A percentile compares a stretch with the other conserved stretches of the same genome.
These are phyloP conservation scores for Glandiceps talaboti DNA, from an alignment of 53 echinoderm and acorn worm genomes.

Conservation along the genomic window DNA sequence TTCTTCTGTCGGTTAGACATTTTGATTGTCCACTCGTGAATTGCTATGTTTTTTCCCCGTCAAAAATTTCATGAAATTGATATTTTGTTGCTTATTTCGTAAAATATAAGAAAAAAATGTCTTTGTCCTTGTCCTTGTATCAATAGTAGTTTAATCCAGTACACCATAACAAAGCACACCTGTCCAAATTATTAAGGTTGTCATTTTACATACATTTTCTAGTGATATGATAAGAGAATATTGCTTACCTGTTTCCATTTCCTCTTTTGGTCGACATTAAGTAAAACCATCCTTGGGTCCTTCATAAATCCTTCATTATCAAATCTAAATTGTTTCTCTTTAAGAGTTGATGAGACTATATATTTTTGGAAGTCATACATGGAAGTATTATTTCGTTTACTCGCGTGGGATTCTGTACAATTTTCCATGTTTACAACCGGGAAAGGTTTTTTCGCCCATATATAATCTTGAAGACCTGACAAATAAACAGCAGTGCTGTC, in stretches of 20 bases:
- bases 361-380: background rate
- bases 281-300: background rate
- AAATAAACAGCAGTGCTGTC: background rate
- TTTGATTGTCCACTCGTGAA: too few species aligned
- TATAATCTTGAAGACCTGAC: background rate
- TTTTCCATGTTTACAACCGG: background rate
- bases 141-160: too few species aligned
- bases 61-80: too few species aligned
- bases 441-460: background rate
- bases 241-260: background rate
- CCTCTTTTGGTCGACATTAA: background rate
- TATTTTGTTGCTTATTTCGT: too few species aligned
- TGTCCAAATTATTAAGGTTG: too few species aligned
- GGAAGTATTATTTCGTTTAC: background rate
- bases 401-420: background rate
- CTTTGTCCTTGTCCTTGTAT: too few species aligned
- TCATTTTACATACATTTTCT: too few species aligned
- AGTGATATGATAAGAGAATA: too few species aligned
- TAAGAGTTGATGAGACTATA: background rate
- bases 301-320: background rate
- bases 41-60: too few species aligned
- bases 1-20: too few species aligned
- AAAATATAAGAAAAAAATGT: too few species aligned
- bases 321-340: background rate
- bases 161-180: too few species aligned